These are phyloP conservation scores for Epistrophe grossulariae DNA, from an alignment of 2,888 invertebrate species.

Conservation along the genomic window DNA sequence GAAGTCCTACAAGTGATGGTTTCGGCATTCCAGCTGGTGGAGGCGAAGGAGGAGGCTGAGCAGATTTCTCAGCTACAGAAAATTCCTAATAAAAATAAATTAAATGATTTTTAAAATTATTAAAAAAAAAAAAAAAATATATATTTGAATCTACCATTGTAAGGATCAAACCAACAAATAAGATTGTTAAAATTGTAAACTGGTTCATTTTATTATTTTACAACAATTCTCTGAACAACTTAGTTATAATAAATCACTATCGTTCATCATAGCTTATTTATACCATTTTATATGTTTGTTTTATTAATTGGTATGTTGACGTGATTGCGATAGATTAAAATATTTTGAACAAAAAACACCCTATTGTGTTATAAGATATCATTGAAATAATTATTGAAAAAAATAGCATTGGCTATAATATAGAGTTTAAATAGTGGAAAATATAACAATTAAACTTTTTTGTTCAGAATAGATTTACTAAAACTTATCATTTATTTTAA, in stretches of 20 bases:
- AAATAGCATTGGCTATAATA: neutral
- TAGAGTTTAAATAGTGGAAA: neutral
- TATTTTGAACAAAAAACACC: neutral
- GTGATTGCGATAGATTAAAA: neutral
- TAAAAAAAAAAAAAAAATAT: neutral
- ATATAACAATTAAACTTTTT: neutral
- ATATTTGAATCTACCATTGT: neutral
- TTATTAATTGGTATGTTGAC: neutral
- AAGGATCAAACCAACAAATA: slow-evolving; percentile 20
- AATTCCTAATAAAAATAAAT: neutral
- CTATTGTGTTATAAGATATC: neutral
- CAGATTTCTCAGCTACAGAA: neutral
- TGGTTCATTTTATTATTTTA: slow-evolving; percentile 35
- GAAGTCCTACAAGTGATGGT: neutral
- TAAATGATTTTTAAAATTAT: neutral
- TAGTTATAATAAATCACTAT: neutral
- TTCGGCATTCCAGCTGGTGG: neutral
- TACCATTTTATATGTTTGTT: neutral
- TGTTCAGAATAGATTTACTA: neutral
- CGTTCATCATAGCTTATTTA: neutral
- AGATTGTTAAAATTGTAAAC: neutral
- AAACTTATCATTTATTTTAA: neutral
- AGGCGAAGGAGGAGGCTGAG: too few species aligned
- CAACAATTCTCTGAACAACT: neutral
- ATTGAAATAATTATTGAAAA: neutral